A percentile compares a stretch with the other conserved stretches of the same genome.
Conservation (phyloP, 1,140 invertebrate species). For the Tetragonula clypearis region DNA sequence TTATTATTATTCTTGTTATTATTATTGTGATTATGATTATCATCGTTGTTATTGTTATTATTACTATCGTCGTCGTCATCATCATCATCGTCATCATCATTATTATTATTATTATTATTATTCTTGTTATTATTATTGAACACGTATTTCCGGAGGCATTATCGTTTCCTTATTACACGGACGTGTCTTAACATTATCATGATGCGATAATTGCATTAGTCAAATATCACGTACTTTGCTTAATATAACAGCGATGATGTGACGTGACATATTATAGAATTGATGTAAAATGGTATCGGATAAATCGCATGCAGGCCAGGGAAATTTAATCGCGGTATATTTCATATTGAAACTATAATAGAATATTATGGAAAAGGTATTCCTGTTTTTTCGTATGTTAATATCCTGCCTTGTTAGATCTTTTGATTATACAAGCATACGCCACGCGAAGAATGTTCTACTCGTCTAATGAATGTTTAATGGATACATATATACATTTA, state of each 20-base stretch:
- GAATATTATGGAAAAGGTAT: slow-evolving; percentile 1
- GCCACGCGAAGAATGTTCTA: slow-evolving; percentile 25
- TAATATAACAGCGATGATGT: slow-evolving; percentile 32
- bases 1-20: not conserved
- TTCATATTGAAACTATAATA: slow-evolving; percentile 18
- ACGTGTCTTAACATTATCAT: not conserved
- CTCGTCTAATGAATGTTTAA: slow-evolving; percentile 59
- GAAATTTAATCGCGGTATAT: slow-evolving; percentile 3
- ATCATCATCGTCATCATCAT: not conserved
- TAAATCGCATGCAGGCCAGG: slow-evolving; percentile 20
- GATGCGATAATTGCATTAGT: not conserved
- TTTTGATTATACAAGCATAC: not conserved
- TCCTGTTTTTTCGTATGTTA: slow-evolving; percentile 4
- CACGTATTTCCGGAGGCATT: not conserved
- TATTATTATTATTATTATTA: not conserved
- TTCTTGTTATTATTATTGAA: not conserved
- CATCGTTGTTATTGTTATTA: not conserved
- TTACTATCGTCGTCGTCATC: not conserved
- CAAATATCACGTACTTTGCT: not conserved
- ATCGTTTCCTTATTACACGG: not conserved
- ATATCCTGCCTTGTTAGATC: slow-evolving; percentile 16
- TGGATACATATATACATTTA: slow-evolving; percentile 34
- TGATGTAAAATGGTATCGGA: not conserved
- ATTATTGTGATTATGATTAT: not conserved
- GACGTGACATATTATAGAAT: not conserved